phyloP scores from a whole-genome alignment of 2,797 vertebrate species.

The Danio choprae region DNA sequence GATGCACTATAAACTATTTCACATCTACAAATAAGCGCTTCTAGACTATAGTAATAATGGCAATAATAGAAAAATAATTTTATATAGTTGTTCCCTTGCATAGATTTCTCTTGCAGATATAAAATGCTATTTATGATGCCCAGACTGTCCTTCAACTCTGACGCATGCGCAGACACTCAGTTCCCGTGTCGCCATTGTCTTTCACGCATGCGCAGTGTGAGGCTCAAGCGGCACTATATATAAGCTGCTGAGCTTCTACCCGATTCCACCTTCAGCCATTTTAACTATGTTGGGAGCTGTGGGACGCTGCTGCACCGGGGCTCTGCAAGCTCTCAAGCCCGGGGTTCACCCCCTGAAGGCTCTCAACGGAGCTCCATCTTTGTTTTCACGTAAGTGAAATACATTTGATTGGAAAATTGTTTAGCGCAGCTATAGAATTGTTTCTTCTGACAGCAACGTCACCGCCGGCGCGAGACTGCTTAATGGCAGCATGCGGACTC shows the following conservation, averaged over 20 bases:
- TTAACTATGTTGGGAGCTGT: conserved; percentile 81
- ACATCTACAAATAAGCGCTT: neutral
- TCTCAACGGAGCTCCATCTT: conserved; percentile 76
- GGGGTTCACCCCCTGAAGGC: conserved; percentile 77
- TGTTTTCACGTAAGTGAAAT: conserved; percentile 75
- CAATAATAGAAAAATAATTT: neutral
- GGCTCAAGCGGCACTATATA: conserved; percentile 67
- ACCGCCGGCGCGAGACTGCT: conserved; percentile 7
- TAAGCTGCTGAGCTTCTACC: conserved; percentile 64
- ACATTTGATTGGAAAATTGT: neutral
- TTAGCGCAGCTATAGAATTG: neutral
- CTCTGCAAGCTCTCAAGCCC: conserved; percentile 78
- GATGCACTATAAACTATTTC: neutral
- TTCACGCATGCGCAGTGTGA: conserved; percentile 69
- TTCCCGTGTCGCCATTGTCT: conserved; percentile 34
- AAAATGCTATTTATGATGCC: neutral
- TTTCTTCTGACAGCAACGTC: conserved; percentile 19
- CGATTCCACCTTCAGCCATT: conserved; percentile 86
- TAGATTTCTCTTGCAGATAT: too few relatives aligned
- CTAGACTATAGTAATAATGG: neutral
- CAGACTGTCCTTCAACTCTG: conserved; percentile 55
- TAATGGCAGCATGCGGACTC: conserved; percentile 50
- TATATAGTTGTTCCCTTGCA: too few relatives aligned
- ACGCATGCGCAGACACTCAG: conserved; percentile 52
- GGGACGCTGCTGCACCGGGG: conserved; percentile 81